Base-by-base conservation (phyloP, 2,888 invertebrate species). In the Shargacucullia verbasci region DNA sequence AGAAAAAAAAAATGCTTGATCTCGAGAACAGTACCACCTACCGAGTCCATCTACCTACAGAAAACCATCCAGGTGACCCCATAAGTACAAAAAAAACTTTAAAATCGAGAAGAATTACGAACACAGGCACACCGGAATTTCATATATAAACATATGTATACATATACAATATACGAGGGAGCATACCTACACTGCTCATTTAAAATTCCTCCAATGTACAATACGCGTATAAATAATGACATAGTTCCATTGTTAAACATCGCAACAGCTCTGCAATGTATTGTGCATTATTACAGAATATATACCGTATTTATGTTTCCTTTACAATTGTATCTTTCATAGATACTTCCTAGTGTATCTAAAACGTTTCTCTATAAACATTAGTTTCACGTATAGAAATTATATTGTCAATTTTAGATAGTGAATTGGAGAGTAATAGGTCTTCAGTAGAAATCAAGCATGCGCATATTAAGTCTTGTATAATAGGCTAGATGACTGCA, bases 181-280 rank as follows among this genome's bases (percentile, higher is more conserved):
- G 38, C 47, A 43, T 45, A 59, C 15, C 25, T 37, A n/a, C n/a
- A n/a, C 20, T 48, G 29, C 33, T 59, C 39, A 54, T 64, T 64
- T 64, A 46, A 60, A 56, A 71, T 71, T 58, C 47, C 37, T 56
- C 12, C 46, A 55, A 56, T 59, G 44, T 58, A 71, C 53, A 53
- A 59, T 53, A 27, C 44, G 41, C 15, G 56, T 48, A 56, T 56
- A 68, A 60, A 67, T 67, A 66, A 60, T 59, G 45, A 34, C 31
- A 57, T 55, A 56, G 59, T 58, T 56, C 39, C 47, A 59, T 68
- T 71, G 72, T 71, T 61, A 68, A 43, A 53, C 40, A 45, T 44
- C 14, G 44, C 46, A 37, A 25, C 29, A 13, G 27, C 40, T 54
- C 33, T 58, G 57, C 52, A 57, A 70, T 59, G 57, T 47, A 58